phyloP scores from a whole-genome alignment of 2,797 vertebrate species.

The Pseudochirops cupreus region DNA sequence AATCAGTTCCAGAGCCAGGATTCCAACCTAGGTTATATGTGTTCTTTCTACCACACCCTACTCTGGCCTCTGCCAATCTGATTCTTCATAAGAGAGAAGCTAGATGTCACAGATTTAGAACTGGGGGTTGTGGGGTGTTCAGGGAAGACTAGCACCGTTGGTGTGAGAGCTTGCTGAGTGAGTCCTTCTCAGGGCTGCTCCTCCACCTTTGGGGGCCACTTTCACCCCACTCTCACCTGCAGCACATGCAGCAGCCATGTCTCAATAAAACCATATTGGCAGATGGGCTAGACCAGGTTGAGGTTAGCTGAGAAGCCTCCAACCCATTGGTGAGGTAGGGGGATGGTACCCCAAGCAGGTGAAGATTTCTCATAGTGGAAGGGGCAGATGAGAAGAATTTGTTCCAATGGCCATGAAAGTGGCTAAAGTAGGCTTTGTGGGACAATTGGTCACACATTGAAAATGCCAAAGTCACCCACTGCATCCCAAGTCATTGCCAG shows the following conservation, averaged over 20 bases:
- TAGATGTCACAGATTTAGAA: background rate
- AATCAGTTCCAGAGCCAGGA: background rate
- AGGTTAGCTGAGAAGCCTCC: background rate
- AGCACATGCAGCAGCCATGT: background rate
- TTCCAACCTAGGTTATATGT: background rate
- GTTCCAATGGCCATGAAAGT: background rate
- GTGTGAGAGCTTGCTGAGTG: background rate
- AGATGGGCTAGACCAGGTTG: background rate
- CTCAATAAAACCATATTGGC: too few relatives aligned
- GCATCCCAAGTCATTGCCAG: background rate
- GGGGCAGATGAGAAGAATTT: background rate
- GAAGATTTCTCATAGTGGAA: background rate
- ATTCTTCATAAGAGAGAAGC: background rate
- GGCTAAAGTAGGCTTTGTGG: background rate
- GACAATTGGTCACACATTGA: background rate
- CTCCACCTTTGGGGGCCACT: background rate
- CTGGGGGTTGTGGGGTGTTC: background rate
- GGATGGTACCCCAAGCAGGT: background rate
- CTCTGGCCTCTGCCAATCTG: background rate
- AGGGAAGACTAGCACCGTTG: background rate
- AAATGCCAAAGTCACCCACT: background rate
- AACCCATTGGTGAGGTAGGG: background rate
- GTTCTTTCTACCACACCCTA: background rate
- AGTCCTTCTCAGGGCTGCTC: background rate
- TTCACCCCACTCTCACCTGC: background rate